Evolutionary conservation across 2,113 vertebrate genomes (phyloP), one percentile per base, ranked within the genome.

Genomic region (Ctenomys sociabilis): DNA sequence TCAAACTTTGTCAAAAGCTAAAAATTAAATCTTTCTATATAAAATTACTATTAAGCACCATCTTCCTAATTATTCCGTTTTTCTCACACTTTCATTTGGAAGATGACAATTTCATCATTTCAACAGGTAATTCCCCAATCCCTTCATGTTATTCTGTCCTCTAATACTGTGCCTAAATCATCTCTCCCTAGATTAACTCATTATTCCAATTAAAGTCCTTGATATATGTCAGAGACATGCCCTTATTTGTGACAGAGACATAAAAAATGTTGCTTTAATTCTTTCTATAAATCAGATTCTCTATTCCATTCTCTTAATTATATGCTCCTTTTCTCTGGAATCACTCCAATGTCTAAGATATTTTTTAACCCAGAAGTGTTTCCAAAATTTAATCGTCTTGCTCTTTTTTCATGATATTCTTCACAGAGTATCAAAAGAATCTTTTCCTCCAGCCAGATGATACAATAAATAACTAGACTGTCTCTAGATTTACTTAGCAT

Each of bases 161-260:
- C 93, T 85, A 73, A 96, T 97, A 96, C 96, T 64, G 90, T 66
- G 72, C 91, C 83, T 97, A 97, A 96, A 95, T 93, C 94, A 95
- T 95, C 66, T 97, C 94, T 96, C 96, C 68, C 93, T 92, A 93
- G 94, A 98, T 96, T 97, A 97, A 97, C 97, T 95, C 95, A 97
- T 98, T 97, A 97, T 95, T 97, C 80, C 95, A 97, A 95, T 97
- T 97, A 97, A 96, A 97, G 91, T 40, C 83, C 68, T 96, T 97
- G 97, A 96, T 97, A 95, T 95, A 96, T 95, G 96, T 96, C 97
- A 95, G 88, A 95, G 91, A 95, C 54, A 22, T 96, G 93, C 91
- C 95, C 97, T 92, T 97, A 96, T 97, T 97, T 98, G 96, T 94
- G 95, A 97, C 97, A 96, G 93, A 97, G 90, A 49, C 68, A 89